Evolutionary conservation across 1,140 invertebrate species (phyloP), one percentile per base, ranked within the genome.

Genomic region (Calliphora vicina): DNA sequence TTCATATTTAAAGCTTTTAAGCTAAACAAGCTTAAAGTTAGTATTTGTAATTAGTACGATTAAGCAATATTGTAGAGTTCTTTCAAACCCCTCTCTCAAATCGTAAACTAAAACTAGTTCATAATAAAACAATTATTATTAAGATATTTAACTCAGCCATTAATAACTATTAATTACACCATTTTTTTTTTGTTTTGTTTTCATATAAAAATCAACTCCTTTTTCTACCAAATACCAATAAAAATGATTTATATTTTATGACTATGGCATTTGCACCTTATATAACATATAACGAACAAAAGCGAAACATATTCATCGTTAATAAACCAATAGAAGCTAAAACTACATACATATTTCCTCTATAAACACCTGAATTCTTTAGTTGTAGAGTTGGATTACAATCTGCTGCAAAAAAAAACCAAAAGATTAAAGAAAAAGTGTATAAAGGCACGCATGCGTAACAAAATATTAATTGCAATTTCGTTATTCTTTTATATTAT

Each of bases 401-500:
- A 67, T 67, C 20, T 67, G 9, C 2, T 67, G 15, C 12, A 50
- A 50, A 17, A 50, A 50, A n/a, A n/a, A 20, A 23, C 25, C 2
- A 43, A 43, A 42, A 25, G 74, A 26, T 43, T 43, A 20, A 78
- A 45, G 29, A 76, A 78, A 78, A 78, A 78, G 35, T 78, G 20
- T 23, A 78, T 43, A 78, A 20, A 78, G 27, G n/a, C 74, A 78
- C 74, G 74, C 74, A 78, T 78, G 74, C 74, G 74, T 78, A 78
- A 78, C 74, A 78, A 78, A 78, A 78, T 45, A 45, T 78, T 78
- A 78, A 78, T 78, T 78, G 74, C 74, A 43, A 78, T 78, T 78
- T 43, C 20, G 20, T 78, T 78, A 3, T 74, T 74, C 29, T 29
- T 74, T 78, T 74, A 0, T 74, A 17, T 45, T 76, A 13, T 76